phyloP scores from a whole-genome alignment of 2,797 vertebrate species.

The Neostethus bicornis region DNA sequence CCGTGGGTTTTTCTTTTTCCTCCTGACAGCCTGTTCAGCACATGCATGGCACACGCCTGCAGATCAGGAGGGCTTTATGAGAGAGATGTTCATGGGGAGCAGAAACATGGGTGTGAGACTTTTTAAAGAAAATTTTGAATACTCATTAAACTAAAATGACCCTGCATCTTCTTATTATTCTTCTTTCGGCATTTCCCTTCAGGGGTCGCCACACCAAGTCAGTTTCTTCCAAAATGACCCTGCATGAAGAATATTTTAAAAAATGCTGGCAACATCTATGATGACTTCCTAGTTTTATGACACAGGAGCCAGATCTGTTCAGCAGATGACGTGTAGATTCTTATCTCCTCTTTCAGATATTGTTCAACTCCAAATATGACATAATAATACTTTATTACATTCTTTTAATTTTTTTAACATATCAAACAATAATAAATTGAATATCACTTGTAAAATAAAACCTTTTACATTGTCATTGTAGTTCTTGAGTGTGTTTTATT shows the following conservation, averaged over 20 bases:
- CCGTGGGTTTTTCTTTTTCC: slow-evolving; percentile 43
- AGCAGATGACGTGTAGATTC: slow-evolving; percentile 24
- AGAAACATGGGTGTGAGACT: slow-evolving; percentile 14
- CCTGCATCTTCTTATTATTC: no score
- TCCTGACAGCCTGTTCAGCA: slow-evolving; percentile 47
- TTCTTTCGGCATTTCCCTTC: no score
- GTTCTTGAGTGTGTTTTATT: no score
- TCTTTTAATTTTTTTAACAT: no score
- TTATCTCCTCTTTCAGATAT: slow-evolving; percentile 12
- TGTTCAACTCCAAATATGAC: slow-evolving; percentile 12
- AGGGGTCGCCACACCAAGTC: no score
- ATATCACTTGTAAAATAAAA: no score
- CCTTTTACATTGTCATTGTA: no score
- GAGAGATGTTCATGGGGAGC: slow-evolving; percentile 6
- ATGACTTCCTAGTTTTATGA: slow-evolving; percentile 39
- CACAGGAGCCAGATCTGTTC: slow-evolving; percentile 40
- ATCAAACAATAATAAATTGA: no score
- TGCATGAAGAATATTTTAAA: slow-evolving; percentile 18
- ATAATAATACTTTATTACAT: no score
- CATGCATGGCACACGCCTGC: slow-evolving; percentile 24
- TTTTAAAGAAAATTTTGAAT: slow-evolving; percentile 17
- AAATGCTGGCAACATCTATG: slow-evolving; percentile 31
- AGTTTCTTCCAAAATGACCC: slow-evolving; percentile 19
- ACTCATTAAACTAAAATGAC: slow-evolving; percentile 26
- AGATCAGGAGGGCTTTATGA: slow-evolving; percentile 32